A percentile compares a stretch with the other conserved stretches of the same genome.
Evolutionary conservation across 2,113 vertebrate genomes (phyloP).

Genomic region (Rostratula benghalensis): DNA sequence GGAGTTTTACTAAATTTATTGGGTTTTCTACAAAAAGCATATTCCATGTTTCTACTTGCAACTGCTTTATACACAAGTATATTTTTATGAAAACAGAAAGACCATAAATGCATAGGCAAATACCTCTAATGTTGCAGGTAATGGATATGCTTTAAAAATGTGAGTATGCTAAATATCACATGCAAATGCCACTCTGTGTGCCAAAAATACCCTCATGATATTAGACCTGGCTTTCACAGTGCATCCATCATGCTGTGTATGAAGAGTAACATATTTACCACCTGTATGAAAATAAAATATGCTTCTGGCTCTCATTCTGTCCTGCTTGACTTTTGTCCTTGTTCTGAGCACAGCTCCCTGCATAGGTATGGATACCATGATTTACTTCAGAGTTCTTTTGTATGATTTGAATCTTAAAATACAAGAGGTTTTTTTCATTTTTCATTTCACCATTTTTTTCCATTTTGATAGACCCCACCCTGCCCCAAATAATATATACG

Average conservation of each 20-base stretch:
- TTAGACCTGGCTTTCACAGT: neutral
- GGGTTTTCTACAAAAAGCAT: neutral
- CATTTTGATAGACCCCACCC: neutral
- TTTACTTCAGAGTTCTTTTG: neutral
- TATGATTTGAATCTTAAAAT: neutral
- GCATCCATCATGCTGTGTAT: neutral
- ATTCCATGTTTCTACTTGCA: neutral
- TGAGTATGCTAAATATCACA: accelerated
- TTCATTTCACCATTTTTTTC: neutral
- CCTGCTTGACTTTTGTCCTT: neutral
- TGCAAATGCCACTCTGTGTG: neutral
- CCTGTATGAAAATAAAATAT: neutral
- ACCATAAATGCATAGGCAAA: neutral
- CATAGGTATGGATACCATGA: neutral
- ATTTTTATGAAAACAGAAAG: neutral
- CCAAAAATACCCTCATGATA: neutral
- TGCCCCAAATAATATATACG: neutral
- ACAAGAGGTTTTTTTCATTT: neutral
- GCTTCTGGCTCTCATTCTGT: neutral
- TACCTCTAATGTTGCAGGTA: neutral
- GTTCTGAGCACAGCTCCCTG: neutral
- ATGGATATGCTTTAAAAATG: neutral
- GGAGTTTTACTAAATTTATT: neutral
- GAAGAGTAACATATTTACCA: neutral
- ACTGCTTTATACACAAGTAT: neutral